Evolutionary conservation across 1,140 invertebrate genomes (phyloP).

Genomic region (Brachionus rotundiformis): DNA sequence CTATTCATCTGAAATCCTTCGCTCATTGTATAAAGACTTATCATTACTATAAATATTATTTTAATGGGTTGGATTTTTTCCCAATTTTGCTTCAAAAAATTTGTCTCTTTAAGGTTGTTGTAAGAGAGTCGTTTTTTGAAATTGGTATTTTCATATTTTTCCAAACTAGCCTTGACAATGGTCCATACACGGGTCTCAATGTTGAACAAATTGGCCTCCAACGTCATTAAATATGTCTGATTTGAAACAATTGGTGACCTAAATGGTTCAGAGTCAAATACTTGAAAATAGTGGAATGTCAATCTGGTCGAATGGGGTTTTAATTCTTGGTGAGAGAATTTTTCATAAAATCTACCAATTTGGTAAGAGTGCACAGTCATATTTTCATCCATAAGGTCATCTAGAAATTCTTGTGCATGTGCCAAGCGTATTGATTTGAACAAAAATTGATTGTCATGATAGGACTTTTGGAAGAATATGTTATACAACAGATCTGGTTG

Average conservation of each 20-base stretch:
- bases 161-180: not conserved
- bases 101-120: not conserved
- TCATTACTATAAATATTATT: not conserved
- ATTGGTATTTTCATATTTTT: not conserved
- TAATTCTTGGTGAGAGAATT: not conserved
- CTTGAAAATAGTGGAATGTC: not conserved
- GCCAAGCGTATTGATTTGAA: conserved; percentile 16
- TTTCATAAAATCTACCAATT: not conserved
- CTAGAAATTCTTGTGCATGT: not conserved
- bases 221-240: not conserved
- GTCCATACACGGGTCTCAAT: conserved; percentile 14
- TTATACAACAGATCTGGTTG: not conserved
- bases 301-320: not conserved
- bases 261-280: not conserved
- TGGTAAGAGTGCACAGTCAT: not conserved
- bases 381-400: not conserved
- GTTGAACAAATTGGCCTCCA: conserved; percentile 22
- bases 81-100: conserved; percentile 9
- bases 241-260: not conserved
- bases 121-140: not conserved
- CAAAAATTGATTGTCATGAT: conserved; percentile 8
- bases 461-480: not conserved
- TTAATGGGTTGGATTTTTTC: conserved; percentile 5
- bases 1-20: not conserved
- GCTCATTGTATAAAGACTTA: conserved; percentile 3